Conservation (phyloP, 2,113 vertebrate genomes). For the Strigops habroptila region DNA sequence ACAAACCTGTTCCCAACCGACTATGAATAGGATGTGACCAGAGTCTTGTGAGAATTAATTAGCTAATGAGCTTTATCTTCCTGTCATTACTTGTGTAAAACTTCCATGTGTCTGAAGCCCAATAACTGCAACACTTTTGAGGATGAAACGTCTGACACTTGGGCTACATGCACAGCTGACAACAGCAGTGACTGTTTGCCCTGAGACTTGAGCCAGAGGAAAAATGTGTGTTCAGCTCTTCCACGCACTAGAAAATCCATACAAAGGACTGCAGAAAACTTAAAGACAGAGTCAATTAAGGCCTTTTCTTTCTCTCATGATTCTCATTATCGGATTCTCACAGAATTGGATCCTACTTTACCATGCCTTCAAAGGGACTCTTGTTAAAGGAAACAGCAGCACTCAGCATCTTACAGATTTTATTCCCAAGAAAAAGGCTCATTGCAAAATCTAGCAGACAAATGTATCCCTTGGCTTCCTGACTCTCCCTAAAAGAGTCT, state of each 20-base stretch:
- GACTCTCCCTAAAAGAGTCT: not conserved
- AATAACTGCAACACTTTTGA: not conserved
- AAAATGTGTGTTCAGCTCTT: not conserved
- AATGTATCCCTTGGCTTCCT: not conserved
- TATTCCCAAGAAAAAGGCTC: not conserved
- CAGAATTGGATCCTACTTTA: not conserved
- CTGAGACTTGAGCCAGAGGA: not conserved
- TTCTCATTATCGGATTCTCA: not conserved
- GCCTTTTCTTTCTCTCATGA: not conserved
- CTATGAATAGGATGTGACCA: not conserved
- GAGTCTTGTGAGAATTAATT: not conserved
- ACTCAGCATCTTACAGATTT: not conserved
- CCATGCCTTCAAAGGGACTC: not conserved
- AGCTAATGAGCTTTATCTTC: slow-evolving; percentile 43
- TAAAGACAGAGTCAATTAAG: not conserved
- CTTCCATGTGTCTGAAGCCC: not conserved
- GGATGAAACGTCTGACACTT: not conserved
- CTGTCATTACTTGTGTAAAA: slow-evolving; percentile 12
- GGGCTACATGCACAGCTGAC: rapidly evolving
- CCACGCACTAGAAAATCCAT: not conserved
- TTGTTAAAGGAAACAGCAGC: not conserved
- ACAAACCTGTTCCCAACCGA: not conserved
- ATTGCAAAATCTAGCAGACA: not conserved
- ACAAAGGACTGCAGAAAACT: slow-evolving; percentile 12
- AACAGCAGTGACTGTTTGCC: not conserved